phyloP scores from a whole-genome alignment of 2,113 vertebrate genomes.

The Ardeotis arabs region DNA sequence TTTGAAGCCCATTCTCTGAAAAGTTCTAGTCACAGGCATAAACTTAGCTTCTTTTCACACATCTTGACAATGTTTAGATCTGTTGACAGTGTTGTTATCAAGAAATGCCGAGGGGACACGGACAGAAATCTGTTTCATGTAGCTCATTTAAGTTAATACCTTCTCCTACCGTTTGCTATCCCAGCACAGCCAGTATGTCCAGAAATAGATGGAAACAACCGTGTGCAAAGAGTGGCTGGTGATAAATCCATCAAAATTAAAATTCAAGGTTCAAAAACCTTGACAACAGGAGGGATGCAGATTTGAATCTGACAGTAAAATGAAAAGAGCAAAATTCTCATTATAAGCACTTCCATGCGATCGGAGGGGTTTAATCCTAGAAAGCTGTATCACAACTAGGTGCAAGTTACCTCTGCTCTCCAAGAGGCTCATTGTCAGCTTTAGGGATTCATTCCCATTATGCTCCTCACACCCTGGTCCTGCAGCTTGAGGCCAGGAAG shows the following conservation, averaged over 20 bases:
- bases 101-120: constrained; percentile 60
- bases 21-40: constrained; percentile 61
- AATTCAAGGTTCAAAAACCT: constrained; percentile 44
- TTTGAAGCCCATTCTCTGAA: constrained; percentile 56
- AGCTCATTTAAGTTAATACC: constrained; percentile 65
- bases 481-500: neutral
- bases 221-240: constrained; percentile 27
- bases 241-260: constrained; percentile 57
- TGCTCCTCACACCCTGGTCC: neutral
- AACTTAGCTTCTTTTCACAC: constrained; percentile 68
- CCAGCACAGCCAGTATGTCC: constrained; percentile 47
- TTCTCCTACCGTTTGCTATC: constrained; percentile 40
- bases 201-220: constrained; percentile 62
- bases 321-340: constrained; percentile 53
- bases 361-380: neutral
- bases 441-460: neutral
- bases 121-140: constrained; percentile 69
- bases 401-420: neutral
- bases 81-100: constrained; percentile 68
- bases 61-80: constrained; percentile 68
- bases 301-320: constrained; percentile 42
- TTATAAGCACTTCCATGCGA: neutral
- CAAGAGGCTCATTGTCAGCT: neutral
- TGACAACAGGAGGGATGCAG: constrained; percentile 27
- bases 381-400: neutral